Conservation (phyloP, 2,888 invertebrate species). For the Teinopalpus imperialis region DNA sequence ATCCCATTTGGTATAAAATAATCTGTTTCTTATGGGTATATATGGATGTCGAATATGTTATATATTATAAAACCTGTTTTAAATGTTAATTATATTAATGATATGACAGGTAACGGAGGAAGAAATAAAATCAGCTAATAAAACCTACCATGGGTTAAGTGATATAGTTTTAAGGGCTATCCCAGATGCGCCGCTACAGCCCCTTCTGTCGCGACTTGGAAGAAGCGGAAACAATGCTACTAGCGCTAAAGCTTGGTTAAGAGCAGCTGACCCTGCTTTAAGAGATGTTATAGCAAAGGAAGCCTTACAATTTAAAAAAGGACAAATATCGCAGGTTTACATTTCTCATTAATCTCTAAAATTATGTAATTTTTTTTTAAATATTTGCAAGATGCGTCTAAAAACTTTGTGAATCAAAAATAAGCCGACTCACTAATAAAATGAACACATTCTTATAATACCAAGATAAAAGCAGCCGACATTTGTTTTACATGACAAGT, state of each 20-base stretch:
- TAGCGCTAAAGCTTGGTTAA: constrained; percentile 87
- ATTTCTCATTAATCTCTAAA: constrained; percentile 23
- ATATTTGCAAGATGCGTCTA: not conserved
- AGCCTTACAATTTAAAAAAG: constrained; percentile 90
- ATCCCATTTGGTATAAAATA: too few relatives aligned
- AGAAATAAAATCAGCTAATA: constrained; percentile 86
- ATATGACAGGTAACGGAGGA: constrained; percentile 88
- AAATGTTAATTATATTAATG: too few relatives aligned
- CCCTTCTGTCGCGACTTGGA: constrained; percentile 86
- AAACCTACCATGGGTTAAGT: constrained; percentile 87
- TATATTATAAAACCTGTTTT: too few relatives aligned
- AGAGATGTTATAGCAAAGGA: constrained; percentile 93
- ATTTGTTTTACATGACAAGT: too few relatives aligned
- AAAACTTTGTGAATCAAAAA: too few relatives aligned
- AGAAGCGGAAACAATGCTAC: constrained; percentile 69
- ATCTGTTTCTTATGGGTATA: too few relatives aligned
- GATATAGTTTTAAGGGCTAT: constrained; percentile 91
- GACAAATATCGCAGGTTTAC: constrained; percentile 79
- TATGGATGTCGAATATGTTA: too few relatives aligned
- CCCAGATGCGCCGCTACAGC: constrained; percentile 90
- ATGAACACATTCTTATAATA: too few relatives aligned
- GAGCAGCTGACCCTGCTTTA: constrained; percentile 88
- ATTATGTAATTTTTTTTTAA: constrained; percentile 2
- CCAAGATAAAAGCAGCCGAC: too few relatives aligned
- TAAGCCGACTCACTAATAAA: too few relatives aligned